Percentiles rank a stretch among this genome's conserved stretches.
phyloP scores from a whole-genome alignment of 2,888 invertebrate genomes.

The Nephrocerus scutellatus region DNA sequence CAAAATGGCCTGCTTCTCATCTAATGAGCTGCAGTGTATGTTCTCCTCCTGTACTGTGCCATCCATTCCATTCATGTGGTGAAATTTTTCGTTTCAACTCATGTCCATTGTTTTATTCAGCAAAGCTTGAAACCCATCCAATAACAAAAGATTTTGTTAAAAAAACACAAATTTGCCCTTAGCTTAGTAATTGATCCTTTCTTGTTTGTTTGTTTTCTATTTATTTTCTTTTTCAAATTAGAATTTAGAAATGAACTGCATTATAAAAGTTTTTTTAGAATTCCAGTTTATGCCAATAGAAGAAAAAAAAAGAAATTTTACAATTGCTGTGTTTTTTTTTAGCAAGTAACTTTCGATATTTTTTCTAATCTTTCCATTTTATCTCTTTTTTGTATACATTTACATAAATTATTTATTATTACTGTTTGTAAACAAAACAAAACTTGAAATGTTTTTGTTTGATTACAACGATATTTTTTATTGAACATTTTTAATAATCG shows the following conservation, averaged over 20 bases:
- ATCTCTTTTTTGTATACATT: not conserved
- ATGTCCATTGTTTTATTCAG: too few species aligned
- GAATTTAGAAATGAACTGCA: not conserved
- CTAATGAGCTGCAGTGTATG: too few species aligned
- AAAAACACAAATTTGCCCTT: too few species aligned
- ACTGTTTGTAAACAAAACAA: not conserved
- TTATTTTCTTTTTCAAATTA: not conserved
- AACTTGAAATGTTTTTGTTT: conserved; percentile 5
- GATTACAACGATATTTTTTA: conserved; percentile 1
- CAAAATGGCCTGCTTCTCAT: too few species aligned
- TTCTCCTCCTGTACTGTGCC: too few species aligned
- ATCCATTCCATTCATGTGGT: too few species aligned
- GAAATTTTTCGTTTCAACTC: too few species aligned
- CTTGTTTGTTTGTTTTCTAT: not conserved
- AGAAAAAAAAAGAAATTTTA: not conserved
- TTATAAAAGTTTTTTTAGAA: not conserved
- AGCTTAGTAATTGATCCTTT: too few species aligned
- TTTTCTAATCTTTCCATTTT: not conserved
- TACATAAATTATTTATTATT: not conserved
- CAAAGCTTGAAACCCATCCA: too few species aligned
- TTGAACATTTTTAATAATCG: too few species aligned
- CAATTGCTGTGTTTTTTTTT: not conserved
- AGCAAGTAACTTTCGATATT: conserved; percentile 1
- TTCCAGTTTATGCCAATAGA: not conserved
- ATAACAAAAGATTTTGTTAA: too few species aligned